Conservation (phyloP, 2,888 invertebrate species). For the Cerceris ruficornis region DNA sequence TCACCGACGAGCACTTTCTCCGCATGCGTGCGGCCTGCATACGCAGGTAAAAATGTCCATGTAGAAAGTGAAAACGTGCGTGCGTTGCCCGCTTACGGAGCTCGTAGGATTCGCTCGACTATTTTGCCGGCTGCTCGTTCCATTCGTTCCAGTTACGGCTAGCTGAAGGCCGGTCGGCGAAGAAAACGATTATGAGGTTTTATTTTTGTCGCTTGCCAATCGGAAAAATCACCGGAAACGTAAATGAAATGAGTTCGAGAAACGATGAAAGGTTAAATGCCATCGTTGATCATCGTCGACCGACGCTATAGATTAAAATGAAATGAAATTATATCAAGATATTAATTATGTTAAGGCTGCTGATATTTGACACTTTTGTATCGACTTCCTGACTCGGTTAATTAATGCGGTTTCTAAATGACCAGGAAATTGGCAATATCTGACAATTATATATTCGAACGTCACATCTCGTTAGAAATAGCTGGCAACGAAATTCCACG, state of each 20-base stretch:
- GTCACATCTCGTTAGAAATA: too few relatives aligned
- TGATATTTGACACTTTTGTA: too few relatives aligned
- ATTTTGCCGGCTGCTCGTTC: not conserved
- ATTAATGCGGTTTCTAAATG: too few relatives aligned
- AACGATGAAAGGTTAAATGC: not conserved
- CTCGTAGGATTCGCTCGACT: not conserved
- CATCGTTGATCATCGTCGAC: not conserved
- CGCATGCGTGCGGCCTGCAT: conserved; percentile 59
- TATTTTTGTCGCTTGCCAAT: not conserved
- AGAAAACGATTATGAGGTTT: conserved; percentile 27
- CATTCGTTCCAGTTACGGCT: not conserved
- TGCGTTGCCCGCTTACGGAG: conserved; percentile 28
- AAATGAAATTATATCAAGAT: too few relatives aligned
- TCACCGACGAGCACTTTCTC: conserved; percentile 62
- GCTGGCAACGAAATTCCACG: too few relatives aligned
- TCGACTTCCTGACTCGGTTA: too few relatives aligned
- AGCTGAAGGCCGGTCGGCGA: not conserved
- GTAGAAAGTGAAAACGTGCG: conserved; percentile 71
- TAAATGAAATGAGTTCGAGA: not conserved
- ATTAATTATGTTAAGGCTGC: too few relatives aligned
- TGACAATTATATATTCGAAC: too few relatives aligned
- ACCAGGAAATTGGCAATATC: too few relatives aligned
- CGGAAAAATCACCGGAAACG: not conserved
- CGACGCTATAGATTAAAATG: not conserved
- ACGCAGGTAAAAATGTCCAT: conserved; percentile 58